phyloP scores from a whole-genome alignment of 1,140 invertebrate genomes.

The Platorchestia sp. region DNA sequence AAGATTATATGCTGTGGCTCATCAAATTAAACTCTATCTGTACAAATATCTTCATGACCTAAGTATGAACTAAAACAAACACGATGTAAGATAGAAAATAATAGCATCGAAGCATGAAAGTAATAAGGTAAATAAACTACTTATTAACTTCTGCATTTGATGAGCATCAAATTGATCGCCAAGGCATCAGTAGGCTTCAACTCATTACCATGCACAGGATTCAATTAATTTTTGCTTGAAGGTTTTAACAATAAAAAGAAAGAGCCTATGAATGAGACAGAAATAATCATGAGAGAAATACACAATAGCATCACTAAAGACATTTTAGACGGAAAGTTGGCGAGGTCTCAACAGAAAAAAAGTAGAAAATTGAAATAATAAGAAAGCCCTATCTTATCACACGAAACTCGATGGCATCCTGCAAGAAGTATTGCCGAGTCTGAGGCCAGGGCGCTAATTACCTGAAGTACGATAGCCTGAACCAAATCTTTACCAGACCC shows the following conservation, averaged over 20 bases:
- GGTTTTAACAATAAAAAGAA: not conserved
- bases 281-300: not conserved
- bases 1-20: not conserved
- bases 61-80: not conserved
- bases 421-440: not conserved
- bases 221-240: not conserved
- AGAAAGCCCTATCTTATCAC: not conserved
- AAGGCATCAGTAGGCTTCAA: not conserved
- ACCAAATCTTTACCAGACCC: not conserved
- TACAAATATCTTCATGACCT: not conserved
- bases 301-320: too few relatives aligned
- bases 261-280: not conserved
- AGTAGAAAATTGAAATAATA: too few relatives aligned
- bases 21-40: not conserved
- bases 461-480: not conserved
- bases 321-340: too few relatives aligned
- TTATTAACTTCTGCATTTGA: not conserved
- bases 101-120: not conserved
- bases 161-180: not conserved
- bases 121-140: not conserved
- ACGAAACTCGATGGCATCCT: not conserved
- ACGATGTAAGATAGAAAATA: not conserved
- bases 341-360: not conserved
- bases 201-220: not conserved
- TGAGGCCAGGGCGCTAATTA: not conserved